Conservation (phyloP, 2,888 invertebrate species). For the Leptothorax acervorum region DNA sequence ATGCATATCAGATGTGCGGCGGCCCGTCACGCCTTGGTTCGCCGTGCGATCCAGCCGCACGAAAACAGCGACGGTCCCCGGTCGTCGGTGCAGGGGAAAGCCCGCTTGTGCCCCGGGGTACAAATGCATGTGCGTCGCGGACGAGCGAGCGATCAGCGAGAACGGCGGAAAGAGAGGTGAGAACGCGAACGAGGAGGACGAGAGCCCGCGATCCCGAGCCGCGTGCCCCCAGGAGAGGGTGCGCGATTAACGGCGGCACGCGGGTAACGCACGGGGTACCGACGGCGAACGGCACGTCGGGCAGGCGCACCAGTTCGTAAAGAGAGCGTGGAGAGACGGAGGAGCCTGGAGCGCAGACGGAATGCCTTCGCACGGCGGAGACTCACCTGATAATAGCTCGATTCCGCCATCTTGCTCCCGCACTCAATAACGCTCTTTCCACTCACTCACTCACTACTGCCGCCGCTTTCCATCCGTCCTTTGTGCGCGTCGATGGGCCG, state of each 20-base stretch:
- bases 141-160: constrained; percentile 4
- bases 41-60: constrained; percentile 28
- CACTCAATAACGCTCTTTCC: constrained; percentile 72
- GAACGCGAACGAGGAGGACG: neutral
- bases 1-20: constrained; percentile 53
- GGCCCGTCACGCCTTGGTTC: constrained; percentile 56
- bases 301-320: constrained; percentile 67
- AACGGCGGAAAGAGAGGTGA: neutral
- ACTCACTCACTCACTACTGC: constrained; percentile 77
- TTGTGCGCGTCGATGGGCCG: constrained; percentile 77
- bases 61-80: constrained; percentile 50
- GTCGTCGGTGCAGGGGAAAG: constrained; percentile 23
- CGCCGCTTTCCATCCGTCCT: constrained; percentile 81
- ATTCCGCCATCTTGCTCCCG: constrained; percentile 88
- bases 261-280: constrained; percentile 39
- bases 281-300: constrained; percentile 40
- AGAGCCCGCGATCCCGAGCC: too few relatives aligned
- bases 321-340: constrained; percentile 63
- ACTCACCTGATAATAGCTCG: constrained; percentile 89
- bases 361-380: constrained; percentile 17
- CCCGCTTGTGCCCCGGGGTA: constrained; percentile 22
- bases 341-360: neutral
- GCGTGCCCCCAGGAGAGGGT: constrained; percentile 25
- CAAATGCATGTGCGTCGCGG: constrained; percentile 59
- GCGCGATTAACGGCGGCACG: constrained; percentile 65